Percentiles rank a stretch among this genome's conserved stretches.
Conservation (phyloP, 1,140 invertebrate genomes). For the Solenopsis fugax region DNA sequence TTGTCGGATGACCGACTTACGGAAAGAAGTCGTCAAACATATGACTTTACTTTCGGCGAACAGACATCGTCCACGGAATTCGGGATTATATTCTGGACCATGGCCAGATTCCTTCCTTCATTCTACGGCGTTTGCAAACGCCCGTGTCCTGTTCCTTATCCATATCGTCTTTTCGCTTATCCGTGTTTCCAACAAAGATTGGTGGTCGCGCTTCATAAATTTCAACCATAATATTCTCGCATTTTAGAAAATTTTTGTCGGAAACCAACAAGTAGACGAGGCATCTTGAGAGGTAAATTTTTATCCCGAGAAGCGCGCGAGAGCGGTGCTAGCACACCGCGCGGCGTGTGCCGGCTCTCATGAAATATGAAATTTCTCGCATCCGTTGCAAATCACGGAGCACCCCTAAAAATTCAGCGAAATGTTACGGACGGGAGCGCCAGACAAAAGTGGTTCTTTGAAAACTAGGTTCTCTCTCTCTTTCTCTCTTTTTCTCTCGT, state of each 20-base stretch:
- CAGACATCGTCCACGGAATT: constrained; percentile 35
- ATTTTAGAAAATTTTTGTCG: constrained; percentile 48
- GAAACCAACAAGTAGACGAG: constrained; percentile 38
- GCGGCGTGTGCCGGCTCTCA: constrained; percentile 34
- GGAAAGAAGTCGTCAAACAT: constrained; percentile 2
- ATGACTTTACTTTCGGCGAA: constrained; percentile 14
- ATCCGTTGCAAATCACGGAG: constrained; percentile 64
- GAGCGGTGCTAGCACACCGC: constrained; percentile 11
- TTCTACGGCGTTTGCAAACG: constrained; percentile 6
- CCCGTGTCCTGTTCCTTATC: neutral
- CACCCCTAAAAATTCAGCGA: constrained; percentile 55
- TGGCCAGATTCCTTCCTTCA: constrained; percentile 14
- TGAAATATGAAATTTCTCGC: constrained; percentile 64
- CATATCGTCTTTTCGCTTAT: neutral
- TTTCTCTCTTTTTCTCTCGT: constrained; percentile 29
- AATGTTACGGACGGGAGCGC: constrained; percentile 37
- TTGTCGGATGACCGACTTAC: constrained; percentile 30
- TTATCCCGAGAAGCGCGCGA: constrained; percentile 5
- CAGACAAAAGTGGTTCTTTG: constrained; percentile 56
- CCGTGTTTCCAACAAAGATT: neutral
- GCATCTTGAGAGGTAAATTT: constrained; percentile 56
- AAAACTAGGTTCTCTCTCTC: neutral
- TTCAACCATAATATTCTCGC: constrained; percentile 43
- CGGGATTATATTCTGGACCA: constrained; percentile 31
- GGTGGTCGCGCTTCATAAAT: constrained; percentile 49